Base-by-base conservation (phyloP, 2,888 invertebrate genomes). In the Drosophila ustulata region DNA sequence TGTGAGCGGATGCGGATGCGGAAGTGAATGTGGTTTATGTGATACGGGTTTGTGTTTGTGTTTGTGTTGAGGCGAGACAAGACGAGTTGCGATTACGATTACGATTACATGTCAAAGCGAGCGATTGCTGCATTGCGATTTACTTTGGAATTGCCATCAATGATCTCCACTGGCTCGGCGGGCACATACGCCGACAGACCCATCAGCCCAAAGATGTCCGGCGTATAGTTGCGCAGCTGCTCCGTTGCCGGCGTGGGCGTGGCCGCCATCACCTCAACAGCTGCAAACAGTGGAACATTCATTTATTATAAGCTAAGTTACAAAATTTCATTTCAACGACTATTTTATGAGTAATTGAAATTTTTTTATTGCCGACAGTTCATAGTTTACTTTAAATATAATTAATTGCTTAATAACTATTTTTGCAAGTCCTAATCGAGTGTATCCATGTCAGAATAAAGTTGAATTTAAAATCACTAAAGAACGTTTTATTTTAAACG, bases 121-220 rank as follows among this genome's bases (percentile, higher is more conserved):
- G 74, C 66, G 25, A n/a, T 1, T 8, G 72, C 65, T 71, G 80
- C 76, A 80, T 87, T 79, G 66, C 80, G 85, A 82, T 89, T 90
- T 93, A 95, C 95, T 93, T 94, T 95, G n/a, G 95, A 95, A 90
- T 95, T 94, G 66, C 95, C 95, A 68, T 94, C 92, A 78, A 94
- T 93, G 7, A 94, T 94, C 85, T 94, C 93, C 59, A 94, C 93
- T 1, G 94, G 93, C 46, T 93, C 90, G 77, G 94, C 93, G 11
- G 93, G 93, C 45, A 93, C 93, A 75, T 93, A 94, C 1, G 93
- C 91, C 43, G 93, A 92, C 30, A 93, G 88, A 61, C 93, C 93
- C 92, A 93, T 93, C 50, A 93, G 84, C 11, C 94, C 94, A 75
- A 94, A 92, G 74, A 93, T 89, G 46, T 92, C 91, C 28, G 92